Conservation (phyloP, 2,113 vertebrate species). For the Phodopus roborovskii region DNA sequence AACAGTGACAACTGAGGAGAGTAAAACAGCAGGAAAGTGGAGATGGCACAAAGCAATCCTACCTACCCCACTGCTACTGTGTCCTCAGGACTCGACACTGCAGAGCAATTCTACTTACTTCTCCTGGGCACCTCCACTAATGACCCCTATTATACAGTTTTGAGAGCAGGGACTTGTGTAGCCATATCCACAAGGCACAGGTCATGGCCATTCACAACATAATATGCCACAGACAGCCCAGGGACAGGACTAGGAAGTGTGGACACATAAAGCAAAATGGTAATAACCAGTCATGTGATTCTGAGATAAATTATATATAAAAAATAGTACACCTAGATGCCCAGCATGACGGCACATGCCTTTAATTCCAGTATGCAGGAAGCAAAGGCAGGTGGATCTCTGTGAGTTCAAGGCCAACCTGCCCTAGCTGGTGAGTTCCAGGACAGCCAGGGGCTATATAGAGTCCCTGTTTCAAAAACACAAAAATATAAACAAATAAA, state of each 20-base stretch:
- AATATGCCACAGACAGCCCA: not conserved
- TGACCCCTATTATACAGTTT: not conserved
- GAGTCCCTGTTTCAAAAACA: not conserved
- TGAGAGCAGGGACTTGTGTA: not conserved
- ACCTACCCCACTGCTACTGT: not conserved
- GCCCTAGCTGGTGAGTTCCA: not conserved
- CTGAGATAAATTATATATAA: not conserved
- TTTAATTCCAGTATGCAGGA: not conserved
- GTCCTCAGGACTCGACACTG: not conserved
- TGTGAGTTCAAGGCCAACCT: not conserved
- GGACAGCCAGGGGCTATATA: not conserved
- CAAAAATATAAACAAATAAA: not conserved
- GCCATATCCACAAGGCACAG: not conserved
- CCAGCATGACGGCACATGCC: not conserved
- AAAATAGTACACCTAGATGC: not conserved
- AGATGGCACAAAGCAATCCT: not conserved
- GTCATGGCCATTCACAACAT: not conserved
- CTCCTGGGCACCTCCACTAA: not conserved
- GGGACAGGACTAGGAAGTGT: not conserved
- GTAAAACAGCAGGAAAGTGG: not conserved
- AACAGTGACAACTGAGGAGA: slow-evolving; percentile 88
- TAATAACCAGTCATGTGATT: not conserved
- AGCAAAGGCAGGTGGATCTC: not conserved
- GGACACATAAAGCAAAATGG: not conserved
- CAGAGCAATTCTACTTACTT: not conserved